Evolutionary conservation across 2,113 vertebrate species (phyloP).

Genomic region (Setophaga petechia): DNA sequence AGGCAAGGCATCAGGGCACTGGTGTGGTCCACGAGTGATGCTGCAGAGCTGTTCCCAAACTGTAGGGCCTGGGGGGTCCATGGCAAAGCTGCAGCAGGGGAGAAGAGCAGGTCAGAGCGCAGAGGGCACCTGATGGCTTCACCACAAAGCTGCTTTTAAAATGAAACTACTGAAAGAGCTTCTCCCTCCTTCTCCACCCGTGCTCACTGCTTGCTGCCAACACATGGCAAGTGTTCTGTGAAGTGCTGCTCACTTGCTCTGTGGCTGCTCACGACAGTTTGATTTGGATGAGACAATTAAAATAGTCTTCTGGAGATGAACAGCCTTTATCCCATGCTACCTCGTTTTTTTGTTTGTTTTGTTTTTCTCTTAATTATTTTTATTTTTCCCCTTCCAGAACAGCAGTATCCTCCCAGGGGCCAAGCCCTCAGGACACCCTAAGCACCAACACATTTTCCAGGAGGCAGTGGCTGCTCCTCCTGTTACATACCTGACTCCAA

Average conservation of each 20-base stretch:
- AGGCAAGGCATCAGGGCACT: fast-evolving
- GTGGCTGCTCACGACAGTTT: neutral
- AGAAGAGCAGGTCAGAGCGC: neutral
- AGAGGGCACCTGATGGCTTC: neutral
- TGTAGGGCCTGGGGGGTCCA: fast-evolving
- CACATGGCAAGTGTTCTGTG: neutral
- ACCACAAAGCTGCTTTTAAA: neutral
- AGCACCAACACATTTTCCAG: neutral
- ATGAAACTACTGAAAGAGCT: neutral
- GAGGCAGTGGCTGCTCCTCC: neutral
- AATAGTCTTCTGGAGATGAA: neutral
- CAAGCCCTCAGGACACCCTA: neutral
- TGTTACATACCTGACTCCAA: fast-evolving
- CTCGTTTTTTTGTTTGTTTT: neutral
- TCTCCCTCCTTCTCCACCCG: neutral
- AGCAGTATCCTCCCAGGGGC: neutral
- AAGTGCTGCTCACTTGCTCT: constrained; percentile 52
- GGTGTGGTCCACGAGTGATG: neutral
- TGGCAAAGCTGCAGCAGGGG: neutral
- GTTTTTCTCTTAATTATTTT: neutral
- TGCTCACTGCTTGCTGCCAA: neutral
- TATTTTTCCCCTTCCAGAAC: neutral
- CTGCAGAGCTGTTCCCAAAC: neutral
- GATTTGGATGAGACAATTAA: neutral
- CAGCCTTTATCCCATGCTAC: neutral